Evolutionary conservation across 2,888 invertebrate species (phyloP).

Genomic region (Cryptus armator): DNA sequence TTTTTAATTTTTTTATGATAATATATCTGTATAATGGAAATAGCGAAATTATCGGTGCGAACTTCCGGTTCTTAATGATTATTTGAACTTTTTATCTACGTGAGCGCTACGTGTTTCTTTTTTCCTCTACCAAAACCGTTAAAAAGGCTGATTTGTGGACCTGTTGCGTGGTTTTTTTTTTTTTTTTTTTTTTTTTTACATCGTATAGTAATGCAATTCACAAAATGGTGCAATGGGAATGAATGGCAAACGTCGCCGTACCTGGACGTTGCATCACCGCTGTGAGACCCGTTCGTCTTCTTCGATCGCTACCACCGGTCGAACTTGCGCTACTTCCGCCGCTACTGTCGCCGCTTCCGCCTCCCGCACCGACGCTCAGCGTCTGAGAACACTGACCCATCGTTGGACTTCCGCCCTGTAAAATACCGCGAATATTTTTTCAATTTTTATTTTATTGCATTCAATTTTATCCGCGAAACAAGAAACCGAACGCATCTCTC

Average conservation of each 20-base stretch:
- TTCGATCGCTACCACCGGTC: slow-evolving; percentile 87
- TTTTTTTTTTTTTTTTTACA: slow-evolving; percentile 24
- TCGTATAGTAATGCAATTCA: slow-evolving; percentile 43
- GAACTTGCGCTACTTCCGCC: slow-evolving; percentile 86
- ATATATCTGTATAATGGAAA: not conserved
- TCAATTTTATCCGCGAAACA: not conserved
- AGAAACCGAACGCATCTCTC: not conserved
- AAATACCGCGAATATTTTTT: slow-evolving; percentile 46
- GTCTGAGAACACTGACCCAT: slow-evolving; percentile 84
- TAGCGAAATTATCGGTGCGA: too few species aligned
- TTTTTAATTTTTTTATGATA: not conserved
- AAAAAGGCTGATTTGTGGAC: slow-evolving; percentile 41
- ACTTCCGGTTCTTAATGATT: not conserved
- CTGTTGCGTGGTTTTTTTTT: slow-evolving; percentile 22
- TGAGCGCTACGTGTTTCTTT: slow-evolving; percentile 29
- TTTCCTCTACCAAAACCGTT: slow-evolving; percentile 29
- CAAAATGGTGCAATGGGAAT: slow-evolving; percentile 59
- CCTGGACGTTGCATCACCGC: slow-evolving; percentile 96
- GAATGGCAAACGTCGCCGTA: slow-evolving; percentile 83
- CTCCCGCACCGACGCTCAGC: slow-evolving; percentile 80
- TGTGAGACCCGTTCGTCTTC: slow-evolving; percentile 92
- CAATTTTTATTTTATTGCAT: not conserved
- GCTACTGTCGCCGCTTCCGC: slow-evolving; percentile 81
- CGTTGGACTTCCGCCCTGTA: slow-evolving; percentile 84
- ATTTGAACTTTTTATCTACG: slow-evolving; percentile 20